Evolutionary conservation across 1,140 invertebrate species (phyloP).

Genomic region (Trichomalopsis sarcophagae): DNA sequence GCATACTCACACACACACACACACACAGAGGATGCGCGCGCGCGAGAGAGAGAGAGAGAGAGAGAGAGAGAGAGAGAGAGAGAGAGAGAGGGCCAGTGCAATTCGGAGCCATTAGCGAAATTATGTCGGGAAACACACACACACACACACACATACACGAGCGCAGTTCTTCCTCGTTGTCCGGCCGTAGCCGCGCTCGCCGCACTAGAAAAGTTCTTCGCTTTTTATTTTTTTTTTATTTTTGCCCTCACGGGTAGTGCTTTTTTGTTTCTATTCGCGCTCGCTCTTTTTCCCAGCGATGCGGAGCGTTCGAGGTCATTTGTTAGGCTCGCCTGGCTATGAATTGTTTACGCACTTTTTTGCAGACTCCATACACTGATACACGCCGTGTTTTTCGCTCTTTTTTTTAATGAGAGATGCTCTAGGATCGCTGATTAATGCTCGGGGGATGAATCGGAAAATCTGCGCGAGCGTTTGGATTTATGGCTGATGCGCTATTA

Average conservation of each 20-base stretch:
- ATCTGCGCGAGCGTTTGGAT: background rate
- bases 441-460: conserved; percentile 17
- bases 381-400: background rate
- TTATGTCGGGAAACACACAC: conserved; percentile 45
- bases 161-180: background rate
- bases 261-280: background rate
- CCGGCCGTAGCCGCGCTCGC: background rate
- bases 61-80: background rate
- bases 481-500: background rate
- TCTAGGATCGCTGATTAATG: conserved; percentile 39
- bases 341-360: conserved; percentile 42
- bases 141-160: conserved; percentile 19
- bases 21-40: background rate
- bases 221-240: conserved; percentile 14
- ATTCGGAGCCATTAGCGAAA: conserved; percentile 58
- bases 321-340: background rate
- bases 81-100: conserved; percentile 8
- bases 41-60: background rate
- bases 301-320: conserved; percentile 4
- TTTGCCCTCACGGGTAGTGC: background rate
- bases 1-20: too few relatives aligned
- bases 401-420: conserved; percentile 17
- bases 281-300: background rate
- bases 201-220: conserved; percentile 34
- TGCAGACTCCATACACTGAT: background rate